Evolutionary conservation across 2,888 invertebrate genomes (phyloP).

Genomic region (Keiferia lycopersicella): DNA sequence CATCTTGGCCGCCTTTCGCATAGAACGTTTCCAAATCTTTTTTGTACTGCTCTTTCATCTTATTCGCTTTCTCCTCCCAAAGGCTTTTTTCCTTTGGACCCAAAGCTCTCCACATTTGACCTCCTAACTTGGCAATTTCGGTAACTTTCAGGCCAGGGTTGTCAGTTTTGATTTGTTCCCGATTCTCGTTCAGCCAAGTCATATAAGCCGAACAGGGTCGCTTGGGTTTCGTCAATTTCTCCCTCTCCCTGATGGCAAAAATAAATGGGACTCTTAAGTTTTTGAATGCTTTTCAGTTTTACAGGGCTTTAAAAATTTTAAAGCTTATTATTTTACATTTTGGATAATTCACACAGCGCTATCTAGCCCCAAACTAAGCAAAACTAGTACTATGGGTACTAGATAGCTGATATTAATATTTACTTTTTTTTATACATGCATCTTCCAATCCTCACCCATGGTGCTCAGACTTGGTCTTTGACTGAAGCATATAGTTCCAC

Average conservation of each 20-base stretch:
- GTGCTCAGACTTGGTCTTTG: too few relatives aligned
- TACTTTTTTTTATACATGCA: too few relatives aligned
- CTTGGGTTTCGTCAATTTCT: constrained; percentile 95
- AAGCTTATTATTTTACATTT: too few relatives aligned
- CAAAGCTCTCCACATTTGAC: constrained; percentile 96
- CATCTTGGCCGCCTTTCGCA: constrained; percentile 86
- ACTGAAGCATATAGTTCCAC: too few relatives aligned
- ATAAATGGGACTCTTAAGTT: constrained; percentile 21
- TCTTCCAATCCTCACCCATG: too few relatives aligned
- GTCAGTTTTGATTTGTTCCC: constrained; percentile 93
- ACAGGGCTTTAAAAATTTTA: too few relatives aligned
- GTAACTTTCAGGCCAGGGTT: constrained; percentile 95
- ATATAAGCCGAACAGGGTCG: constrained; percentile 96
- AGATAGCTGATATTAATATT: too few relatives aligned
- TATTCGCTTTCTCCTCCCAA: constrained; percentile 94
- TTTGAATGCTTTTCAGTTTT: too few relatives aligned
- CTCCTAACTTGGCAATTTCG: constrained; percentile 96
- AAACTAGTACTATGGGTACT: too few relatives aligned
- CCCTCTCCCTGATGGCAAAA: constrained; percentile 72
- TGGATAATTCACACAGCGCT: too few relatives aligned
- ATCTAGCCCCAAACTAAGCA: too few relatives aligned
- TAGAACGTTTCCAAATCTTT: constrained; percentile 95
- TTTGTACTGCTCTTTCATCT: constrained; percentile 94
- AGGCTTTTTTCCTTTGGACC: constrained; percentile 88
- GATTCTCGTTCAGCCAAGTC: constrained; percentile 95